phyloP scores from a whole-genome alignment of 2,113 vertebrate species.

The Entelurus aequoreus region DNA sequence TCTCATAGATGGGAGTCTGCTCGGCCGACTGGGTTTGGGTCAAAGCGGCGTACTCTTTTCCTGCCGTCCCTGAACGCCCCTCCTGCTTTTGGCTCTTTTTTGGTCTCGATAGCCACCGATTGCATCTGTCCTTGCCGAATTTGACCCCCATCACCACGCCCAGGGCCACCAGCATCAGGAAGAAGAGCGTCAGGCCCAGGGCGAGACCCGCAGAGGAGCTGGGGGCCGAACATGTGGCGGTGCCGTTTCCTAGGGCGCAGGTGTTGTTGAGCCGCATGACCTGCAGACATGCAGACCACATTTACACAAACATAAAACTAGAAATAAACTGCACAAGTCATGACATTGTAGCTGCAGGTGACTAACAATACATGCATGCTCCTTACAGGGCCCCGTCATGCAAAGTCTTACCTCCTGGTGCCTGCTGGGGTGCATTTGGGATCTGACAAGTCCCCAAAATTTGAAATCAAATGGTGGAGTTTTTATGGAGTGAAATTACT shows the following conservation, averaged over 20 bases:
- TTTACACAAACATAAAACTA: not conserved
- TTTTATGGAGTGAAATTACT: too few species aligned
- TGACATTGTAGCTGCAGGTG: too few species aligned
- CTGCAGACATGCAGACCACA: constrained; percentile 27
- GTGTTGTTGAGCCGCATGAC: constrained; percentile 8
- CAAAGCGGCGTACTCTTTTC: constrained; percentile 10
- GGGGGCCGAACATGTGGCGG: accelerated
- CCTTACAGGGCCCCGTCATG: too few species aligned
- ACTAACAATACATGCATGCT: too few species aligned
- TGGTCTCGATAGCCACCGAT: not conserved
- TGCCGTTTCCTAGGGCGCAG: not conserved
- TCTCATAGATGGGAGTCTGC: constrained; percentile 63
- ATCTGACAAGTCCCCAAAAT: too few species aligned
- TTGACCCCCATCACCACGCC: constrained; percentile 22
- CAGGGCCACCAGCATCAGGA: constrained; percentile 28
- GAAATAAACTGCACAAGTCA: too few species aligned
- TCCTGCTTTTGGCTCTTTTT: constrained; percentile 20
- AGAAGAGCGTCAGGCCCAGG: constrained; percentile 42
- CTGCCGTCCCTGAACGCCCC: constrained; percentile 3
- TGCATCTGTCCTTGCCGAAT: constrained; percentile 15
- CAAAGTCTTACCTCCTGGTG: too few species aligned
- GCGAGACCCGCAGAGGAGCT: not conserved
- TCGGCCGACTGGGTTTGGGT: not conserved
- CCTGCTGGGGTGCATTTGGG: too few species aligned
- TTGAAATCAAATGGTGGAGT: too few species aligned